These are phyloP conservation scores for Lophotis ruficrista DNA, from an alignment of 2,113 vertebrate species.

Conservation along the genomic window DNA sequence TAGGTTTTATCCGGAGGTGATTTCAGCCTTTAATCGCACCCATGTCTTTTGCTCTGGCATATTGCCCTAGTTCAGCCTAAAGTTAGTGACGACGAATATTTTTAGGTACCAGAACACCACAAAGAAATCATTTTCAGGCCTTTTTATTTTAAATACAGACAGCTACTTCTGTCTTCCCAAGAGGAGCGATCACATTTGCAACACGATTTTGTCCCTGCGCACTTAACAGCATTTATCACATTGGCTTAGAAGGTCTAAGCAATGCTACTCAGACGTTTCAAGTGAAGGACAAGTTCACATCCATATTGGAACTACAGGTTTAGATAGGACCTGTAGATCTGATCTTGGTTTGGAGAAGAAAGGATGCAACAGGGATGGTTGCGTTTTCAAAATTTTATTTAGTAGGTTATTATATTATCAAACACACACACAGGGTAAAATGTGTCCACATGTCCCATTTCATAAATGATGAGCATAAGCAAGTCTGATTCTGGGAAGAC, in stretches of 20 bases:
- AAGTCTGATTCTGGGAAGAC: neutral
- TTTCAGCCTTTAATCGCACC: neutral
- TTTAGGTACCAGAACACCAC: neutral
- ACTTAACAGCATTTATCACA: neutral
- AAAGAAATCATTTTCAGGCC: neutral
- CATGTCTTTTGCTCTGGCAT: neutral
- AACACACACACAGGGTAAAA: neutral
- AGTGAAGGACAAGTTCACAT: neutral
- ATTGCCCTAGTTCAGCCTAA: neutral
- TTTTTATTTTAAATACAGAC: neutral
- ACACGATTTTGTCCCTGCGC: rapidly evolving
- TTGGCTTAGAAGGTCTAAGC: neutral
- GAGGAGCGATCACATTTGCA: neutral
- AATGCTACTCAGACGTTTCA: neutral
- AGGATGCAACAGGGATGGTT: neutral
- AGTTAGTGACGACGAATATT: neutral
- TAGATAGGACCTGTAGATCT: neutral
- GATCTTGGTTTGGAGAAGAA: neutral
- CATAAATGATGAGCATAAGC: neutral
- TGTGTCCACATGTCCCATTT: neutral
- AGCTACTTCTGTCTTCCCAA: neutral
- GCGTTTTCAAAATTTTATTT: neutral
- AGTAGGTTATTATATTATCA: neutral
- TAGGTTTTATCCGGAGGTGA: neutral
- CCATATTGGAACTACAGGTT: neutral